phyloP scores from a whole-genome alignment of 2,797 vertebrate genomes.

The Pagetopsis macropterus region DNA sequence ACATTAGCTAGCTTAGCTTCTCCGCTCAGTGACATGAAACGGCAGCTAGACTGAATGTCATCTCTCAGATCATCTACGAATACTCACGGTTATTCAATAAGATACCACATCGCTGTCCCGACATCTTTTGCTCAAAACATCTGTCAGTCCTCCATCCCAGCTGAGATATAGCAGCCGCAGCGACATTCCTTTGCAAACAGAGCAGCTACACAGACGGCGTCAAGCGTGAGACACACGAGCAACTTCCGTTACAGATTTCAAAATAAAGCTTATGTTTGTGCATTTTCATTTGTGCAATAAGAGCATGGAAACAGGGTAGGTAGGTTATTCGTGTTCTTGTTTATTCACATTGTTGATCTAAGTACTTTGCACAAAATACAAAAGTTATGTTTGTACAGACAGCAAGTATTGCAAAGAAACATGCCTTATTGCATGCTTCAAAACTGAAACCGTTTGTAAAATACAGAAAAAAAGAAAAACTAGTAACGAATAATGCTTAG shows the following conservation, averaged over 20 bases:
- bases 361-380: too few species aligned
- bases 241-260: slow-evolving; percentile 55
- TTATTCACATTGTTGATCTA: too few species aligned
- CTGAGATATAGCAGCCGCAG: slow-evolving; percentile 33
- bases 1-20: slow-evolving; percentile 74
- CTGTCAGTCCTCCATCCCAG: slow-evolving; percentile 61
- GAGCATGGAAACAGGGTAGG: neutral
- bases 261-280: slow-evolving; percentile 41
- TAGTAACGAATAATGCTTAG: too few species aligned
- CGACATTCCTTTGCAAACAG: slow-evolving; percentile 71
- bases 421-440: too few species aligned
- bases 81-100: slow-evolving; percentile 61
- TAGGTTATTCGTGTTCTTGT: too few species aligned
- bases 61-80: neutral
- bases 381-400: too few species aligned
- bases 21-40: slow-evolving; percentile 13
- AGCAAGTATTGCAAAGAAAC: too few species aligned
- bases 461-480: too few species aligned
- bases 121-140: slow-evolving; percentile 56
- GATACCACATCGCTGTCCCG: slow-evolving; percentile 5
- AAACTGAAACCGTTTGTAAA: too few species aligned
- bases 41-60: neutral
- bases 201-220: slow-evolving; percentile 10
- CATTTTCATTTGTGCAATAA: too few species aligned
- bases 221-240: accelerated